Evolutionary conservation across 2,113 vertebrate species (phyloP).

Genomic region (Casuarius casuarius): DNA sequence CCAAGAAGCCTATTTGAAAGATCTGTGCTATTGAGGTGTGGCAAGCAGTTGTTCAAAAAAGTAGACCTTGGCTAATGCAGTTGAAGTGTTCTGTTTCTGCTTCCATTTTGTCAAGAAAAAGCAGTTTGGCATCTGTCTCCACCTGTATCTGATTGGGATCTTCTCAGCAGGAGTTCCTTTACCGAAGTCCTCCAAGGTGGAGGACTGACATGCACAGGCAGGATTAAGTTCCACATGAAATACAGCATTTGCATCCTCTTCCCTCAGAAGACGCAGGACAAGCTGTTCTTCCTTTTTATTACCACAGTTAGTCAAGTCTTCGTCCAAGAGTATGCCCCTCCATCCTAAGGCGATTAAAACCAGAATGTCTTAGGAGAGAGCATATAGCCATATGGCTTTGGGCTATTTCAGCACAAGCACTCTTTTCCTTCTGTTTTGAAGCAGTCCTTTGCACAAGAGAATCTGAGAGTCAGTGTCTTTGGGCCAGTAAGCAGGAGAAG

Average conservation of each 20-base stretch:
- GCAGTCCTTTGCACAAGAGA: neutral
- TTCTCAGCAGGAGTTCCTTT: neutral
- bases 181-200: neutral
- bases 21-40: neutral
- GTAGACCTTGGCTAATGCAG: neutral
- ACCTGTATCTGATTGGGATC: neutral
- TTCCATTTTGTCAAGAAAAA: neutral
- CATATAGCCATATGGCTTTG: neutral
- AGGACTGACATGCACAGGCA: neutral
- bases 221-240: neutral
- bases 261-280: neutral
- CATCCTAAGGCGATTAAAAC: neutral
- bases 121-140: neutral
- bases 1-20: neutral
- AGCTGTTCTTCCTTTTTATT: neutral
- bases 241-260: neutral
- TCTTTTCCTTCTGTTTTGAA: neutral
- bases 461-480: neutral
- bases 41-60: neutral
- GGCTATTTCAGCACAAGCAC: neutral
- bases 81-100: neutral
- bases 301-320: neutral
- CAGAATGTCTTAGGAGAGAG: neutral
- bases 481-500: neutral
- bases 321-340: neutral